phyloP scores from a whole-genome alignment of 1,140 invertebrate species.

The Drosophila malerkotliana region DNA sequence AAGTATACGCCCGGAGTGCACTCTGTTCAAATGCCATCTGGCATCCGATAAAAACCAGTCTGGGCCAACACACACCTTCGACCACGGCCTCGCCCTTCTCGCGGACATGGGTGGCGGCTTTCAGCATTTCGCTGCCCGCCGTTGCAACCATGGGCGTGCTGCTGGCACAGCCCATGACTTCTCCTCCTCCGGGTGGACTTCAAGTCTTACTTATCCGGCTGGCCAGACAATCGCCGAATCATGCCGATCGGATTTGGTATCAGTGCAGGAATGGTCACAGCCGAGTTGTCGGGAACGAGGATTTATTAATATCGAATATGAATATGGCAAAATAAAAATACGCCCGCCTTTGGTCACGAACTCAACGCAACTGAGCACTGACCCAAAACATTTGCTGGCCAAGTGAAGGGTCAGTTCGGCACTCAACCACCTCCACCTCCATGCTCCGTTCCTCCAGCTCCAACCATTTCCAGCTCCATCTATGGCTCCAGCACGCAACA shows the following conservation, averaged over 20 bases:
- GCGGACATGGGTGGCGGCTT: slow-evolving; percentile 78
- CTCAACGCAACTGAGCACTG: slow-evolving; percentile 77
- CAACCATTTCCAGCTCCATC: slow-evolving; percentile 22
- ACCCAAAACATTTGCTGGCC: slow-evolving; percentile 59
- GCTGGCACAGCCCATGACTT: slow-evolving; percentile 80
- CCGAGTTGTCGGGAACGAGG: slow-evolving; percentile 7
- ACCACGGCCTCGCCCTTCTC: slow-evolving; percentile 74
- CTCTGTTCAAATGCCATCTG: slow-evolving; percentile 64
- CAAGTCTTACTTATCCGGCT: slow-evolving; percentile 11
- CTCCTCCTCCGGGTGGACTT: slow-evolving; percentile 20
- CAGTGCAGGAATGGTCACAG: slow-evolving; percentile 19
- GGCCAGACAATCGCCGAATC: slow-evolving; percentile 49
- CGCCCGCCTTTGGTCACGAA: slow-evolving; percentile 76
- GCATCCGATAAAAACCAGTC: slow-evolving; percentile 18
- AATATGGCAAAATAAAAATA: slow-evolving; percentile 44
- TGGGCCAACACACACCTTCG: slow-evolving; percentile 59
- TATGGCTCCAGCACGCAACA: slow-evolving; percentile 64
- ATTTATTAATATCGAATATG: slow-evolving; percentile 52
- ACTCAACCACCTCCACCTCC: slow-evolving; percentile 10
- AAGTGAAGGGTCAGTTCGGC: slow-evolving; percentile 68
- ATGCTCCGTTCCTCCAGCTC: slow-evolving; percentile 10
- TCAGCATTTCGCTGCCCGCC: slow-evolving; percentile 81
- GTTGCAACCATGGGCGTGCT: slow-evolving; percentile 82
- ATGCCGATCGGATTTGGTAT: slow-evolving; percentile 41
- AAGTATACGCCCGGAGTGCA: slow-evolving; percentile 20